A percentile compares a stretch with the other conserved stretches of the same genome.
Conservation (phyloP, 2,113 vertebrate species). For the Patagioenas fasciata region DNA sequence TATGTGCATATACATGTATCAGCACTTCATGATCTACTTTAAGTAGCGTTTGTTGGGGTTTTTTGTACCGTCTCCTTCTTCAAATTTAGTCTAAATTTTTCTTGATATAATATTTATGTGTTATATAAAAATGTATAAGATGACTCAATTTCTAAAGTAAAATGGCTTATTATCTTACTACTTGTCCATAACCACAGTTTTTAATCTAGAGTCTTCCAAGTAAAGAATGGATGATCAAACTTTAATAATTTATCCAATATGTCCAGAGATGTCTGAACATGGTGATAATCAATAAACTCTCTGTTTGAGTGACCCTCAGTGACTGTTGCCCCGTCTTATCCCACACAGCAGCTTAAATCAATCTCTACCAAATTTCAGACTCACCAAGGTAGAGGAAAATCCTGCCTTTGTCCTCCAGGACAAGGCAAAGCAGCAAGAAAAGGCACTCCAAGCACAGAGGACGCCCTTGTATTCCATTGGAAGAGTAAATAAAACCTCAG, state of each 20-base stretch:
- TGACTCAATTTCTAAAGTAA: background rate
- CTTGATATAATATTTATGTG: background rate
- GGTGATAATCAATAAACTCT: background rate
- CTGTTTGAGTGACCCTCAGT: background rate
- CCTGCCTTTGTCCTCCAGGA: background rate
- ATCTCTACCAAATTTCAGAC: background rate
- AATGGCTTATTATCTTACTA: background rate
- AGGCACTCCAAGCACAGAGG: background rate
- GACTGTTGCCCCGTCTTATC: background rate
- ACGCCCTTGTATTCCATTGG: background rate
- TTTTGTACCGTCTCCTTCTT: background rate
- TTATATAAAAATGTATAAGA: background rate
- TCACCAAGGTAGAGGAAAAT: background rate
- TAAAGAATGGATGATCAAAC: background rate
- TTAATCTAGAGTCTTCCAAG: background rate
- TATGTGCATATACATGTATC: accelerated
- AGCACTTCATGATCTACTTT: background rate
- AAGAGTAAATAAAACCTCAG: background rate
- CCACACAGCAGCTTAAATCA: background rate
- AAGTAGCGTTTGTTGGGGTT: background rate
- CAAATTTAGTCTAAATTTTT: background rate
- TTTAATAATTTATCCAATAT: background rate
- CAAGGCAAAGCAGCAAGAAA: background rate
- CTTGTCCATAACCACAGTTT: background rate
- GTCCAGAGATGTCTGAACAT: background rate